Percentiles rank a stretch among this genome's conserved stretches.
Conservation (phyloP, 2,797 vertebrate species). For the Rhinichthys osculus region DNA sequence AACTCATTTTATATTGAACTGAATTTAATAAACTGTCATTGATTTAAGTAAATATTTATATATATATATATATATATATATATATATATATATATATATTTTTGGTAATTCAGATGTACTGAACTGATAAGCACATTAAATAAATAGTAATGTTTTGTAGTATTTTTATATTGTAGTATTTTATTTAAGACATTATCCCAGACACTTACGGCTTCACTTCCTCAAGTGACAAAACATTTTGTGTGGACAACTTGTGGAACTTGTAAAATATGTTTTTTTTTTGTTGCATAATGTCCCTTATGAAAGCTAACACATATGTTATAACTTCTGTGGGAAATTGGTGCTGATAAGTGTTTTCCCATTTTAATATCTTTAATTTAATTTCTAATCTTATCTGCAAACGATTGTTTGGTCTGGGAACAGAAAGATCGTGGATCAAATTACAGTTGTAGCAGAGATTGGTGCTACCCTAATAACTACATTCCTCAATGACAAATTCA, state of each 20-base stretch:
- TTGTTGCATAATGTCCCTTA: background rate
- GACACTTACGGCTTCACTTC: background rate
- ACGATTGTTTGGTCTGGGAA: constrained; percentile 14
- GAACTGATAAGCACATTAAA: background rate
- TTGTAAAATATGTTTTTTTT: background rate
- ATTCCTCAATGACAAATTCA: constrained; percentile 47
- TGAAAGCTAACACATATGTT: background rate
- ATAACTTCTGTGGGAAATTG: background rate
- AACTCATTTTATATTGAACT: too few relatives aligned
- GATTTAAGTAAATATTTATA: too few relatives aligned
- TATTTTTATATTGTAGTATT: background rate
- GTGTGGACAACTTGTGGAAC: background rate
- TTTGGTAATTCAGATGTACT: background rate
- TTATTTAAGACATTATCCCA: background rate
- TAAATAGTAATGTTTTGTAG: background rate
- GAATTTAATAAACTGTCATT: too few relatives aligned
- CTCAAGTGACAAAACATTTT: background rate
- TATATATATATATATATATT: too few relatives aligned
- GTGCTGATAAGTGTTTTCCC: constrained; percentile 18
- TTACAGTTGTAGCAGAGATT: constrained; percentile 40
- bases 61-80: too few relatives aligned
- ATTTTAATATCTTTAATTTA: constrained; percentile 15
- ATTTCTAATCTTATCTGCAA: constrained; percentile 13
- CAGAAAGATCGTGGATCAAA: constrained; percentile 30
- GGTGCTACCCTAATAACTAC: constrained; percentile 20